Percentiles rank a stretch among this genome's conserved stretches.
These are phyloP conservation scores for Sebastes vulpes DNA, from an alignment of 2,797 vertebrate genomes.

Conservation along the genomic window DNA sequence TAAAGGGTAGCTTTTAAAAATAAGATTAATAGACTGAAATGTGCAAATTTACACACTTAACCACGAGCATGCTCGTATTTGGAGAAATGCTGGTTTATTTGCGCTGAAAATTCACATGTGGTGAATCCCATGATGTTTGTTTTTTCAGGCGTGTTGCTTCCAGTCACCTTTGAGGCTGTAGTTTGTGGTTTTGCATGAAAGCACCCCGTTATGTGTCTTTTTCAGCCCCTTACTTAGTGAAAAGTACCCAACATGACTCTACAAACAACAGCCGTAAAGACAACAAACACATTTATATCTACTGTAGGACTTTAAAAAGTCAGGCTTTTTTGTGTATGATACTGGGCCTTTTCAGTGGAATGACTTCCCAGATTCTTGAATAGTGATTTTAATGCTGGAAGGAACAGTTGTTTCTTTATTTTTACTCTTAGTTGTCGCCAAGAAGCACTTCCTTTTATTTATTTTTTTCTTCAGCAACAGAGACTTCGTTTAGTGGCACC, in stretches of 20 bases:
- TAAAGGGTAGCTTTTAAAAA: background rate
- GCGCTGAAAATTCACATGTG: background rate
- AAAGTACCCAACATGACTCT: background rate
- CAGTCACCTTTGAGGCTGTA: background rate
- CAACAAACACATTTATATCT: background rate
- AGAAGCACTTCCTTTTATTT: too few species aligned
- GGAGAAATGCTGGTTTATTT: background rate
- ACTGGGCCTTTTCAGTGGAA: background rate
- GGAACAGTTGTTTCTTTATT: too few species aligned
- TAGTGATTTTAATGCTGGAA: too few species aligned
- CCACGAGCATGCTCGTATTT: too few species aligned
- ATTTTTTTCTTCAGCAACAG: too few species aligned
- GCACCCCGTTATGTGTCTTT: background rate
- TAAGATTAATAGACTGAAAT: background rate
- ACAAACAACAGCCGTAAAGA: background rate
- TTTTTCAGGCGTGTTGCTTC: background rate
- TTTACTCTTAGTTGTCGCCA: too few species aligned
- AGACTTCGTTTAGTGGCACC: too few species aligned
- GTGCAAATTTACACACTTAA: background rate
- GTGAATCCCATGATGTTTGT: background rate
- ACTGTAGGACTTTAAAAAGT: background rate
- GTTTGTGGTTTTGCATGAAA: background rate
- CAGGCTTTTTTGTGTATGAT: background rate
- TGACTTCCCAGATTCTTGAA: too few species aligned
- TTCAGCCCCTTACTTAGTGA: background rate